These are phyloP conservation scores for Morphnarchus princeps DNA, from an alignment of 2,113 vertebrate genomes.

Conservation along the genomic window DNA sequence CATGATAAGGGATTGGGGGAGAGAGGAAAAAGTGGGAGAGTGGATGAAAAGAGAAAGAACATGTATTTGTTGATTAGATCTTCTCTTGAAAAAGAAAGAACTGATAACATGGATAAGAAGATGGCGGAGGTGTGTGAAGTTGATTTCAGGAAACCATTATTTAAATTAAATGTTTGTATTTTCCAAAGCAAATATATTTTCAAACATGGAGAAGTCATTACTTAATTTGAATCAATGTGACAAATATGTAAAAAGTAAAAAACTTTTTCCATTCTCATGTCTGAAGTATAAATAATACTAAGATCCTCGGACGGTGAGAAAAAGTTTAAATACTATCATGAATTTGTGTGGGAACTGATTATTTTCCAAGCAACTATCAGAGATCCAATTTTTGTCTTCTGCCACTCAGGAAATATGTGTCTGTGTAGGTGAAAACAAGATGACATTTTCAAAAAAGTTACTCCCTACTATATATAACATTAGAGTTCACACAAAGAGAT, in stretches of 20 bases:
- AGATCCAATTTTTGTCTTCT: constrained; percentile 6
- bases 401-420: background rate
- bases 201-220: constrained; percentile 29
- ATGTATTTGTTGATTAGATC: background rate
- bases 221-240: constrained; percentile 5
- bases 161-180: constrained; percentile 28
- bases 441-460: background rate
- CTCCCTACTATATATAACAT: background rate
- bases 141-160: background rate
- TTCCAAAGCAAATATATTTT: constrained; percentile 7
- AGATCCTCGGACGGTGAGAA: background rate
- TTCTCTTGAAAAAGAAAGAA: background rate
- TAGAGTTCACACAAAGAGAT: background rate
- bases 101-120: background rate
- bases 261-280: background rate
- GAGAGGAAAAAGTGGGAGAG: background rate
- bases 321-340: constrained; percentile 4
- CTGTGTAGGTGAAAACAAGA: background rate
- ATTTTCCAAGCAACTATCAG: constrained; percentile 9
- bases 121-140: background rate
- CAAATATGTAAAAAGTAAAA: background rate
- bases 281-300: background rate
- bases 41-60: background rate
- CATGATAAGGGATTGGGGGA: background rate
- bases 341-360: constrained; percentile 9